A percentile compares a stretch with the other conserved stretches of the same genome.
Evolutionary conservation across 2,797 vertebrate genomes (phyloP).

Genomic region (Esox lucius): DNA sequence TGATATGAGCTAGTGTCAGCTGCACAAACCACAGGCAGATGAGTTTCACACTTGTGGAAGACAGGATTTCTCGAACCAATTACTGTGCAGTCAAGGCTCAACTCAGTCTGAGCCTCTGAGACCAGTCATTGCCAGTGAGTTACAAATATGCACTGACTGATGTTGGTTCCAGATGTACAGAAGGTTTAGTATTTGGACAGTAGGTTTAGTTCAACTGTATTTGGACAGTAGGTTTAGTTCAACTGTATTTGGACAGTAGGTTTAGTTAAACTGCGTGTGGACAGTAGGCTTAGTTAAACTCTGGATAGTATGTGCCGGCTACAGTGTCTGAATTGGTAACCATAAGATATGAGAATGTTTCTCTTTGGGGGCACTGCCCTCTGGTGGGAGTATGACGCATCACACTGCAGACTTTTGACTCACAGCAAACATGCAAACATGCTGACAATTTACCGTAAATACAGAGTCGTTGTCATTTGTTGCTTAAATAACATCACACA

Average conservation of each 20-base stretch:
- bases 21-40: conserved; percentile 18
- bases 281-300: not conserved
- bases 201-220: no score
- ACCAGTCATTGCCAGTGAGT: not conserved
- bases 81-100: not conserved
- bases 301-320: not conserved
- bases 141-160: not conserved
- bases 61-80: conserved; percentile 10
- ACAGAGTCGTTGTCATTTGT: not conserved
- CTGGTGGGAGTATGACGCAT: conserved; percentile 41
- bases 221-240: not conserved
- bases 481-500: not conserved
- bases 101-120: not conserved
- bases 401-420: not conserved
- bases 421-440: no score
- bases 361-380: conserved; percentile 40
- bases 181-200: not conserved
- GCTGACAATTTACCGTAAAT: not conserved
- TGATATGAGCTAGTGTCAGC: conserved; percentile 10
- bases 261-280: not conserved
- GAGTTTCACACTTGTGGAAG: conserved; percentile 7
- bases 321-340: not conserved
- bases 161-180: not conserved
- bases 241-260: not conserved
- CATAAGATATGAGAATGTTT: not conserved